Percentiles rank a stretch among this genome's conserved stretches.
phyloP scores from a whole-genome alignment of 1,140 invertebrate genomes.

The Drosophila auraria region DNA sequence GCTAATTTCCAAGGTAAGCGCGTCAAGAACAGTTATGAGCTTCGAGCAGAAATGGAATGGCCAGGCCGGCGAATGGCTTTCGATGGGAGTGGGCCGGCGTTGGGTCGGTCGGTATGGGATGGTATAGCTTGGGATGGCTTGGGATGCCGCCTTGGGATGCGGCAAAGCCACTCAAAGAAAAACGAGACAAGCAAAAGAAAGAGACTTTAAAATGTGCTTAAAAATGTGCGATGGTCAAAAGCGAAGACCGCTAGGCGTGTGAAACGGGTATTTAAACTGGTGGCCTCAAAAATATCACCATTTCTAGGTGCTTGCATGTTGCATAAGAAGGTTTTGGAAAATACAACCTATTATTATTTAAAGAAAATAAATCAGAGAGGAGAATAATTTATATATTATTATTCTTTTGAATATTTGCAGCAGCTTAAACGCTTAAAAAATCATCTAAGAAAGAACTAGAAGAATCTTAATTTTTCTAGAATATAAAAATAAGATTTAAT shows the following conservation, averaged over 20 bases:
- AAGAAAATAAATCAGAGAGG: background rate
- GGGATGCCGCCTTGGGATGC: conserved; percentile 58
- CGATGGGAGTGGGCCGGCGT: conserved; percentile 15
- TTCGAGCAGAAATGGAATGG: conserved; percentile 51
- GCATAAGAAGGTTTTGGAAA: background rate
- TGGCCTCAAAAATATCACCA: conserved; percentile 11
- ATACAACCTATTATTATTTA: background rate
- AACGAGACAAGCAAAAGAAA: conserved; percentile 25
- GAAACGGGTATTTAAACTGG: conserved; percentile 24
- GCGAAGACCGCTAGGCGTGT: background rate
- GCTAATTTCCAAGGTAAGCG: conserved; percentile 79
- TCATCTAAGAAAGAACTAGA: no score
- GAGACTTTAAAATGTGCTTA: conserved; percentile 62
- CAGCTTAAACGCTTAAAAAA: no score
- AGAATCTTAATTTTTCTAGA: no score
- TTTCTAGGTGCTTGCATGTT: background rate
- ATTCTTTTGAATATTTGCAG: background rate
- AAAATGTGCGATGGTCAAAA: conserved; percentile 70
- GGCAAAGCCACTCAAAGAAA: conserved; percentile 49
- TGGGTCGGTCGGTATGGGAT: conserved; percentile 30
- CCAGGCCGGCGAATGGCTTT: conserved; percentile 16
- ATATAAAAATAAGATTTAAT: no score
- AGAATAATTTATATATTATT: background rate
- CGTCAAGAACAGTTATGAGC: conserved; percentile 83
- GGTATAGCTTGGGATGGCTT: conserved; percentile 7